These are phyloP conservation scores for Drosophila sordidula DNA, from an alignment of 2,888 invertebrate species.

Conservation along the genomic window DNA sequence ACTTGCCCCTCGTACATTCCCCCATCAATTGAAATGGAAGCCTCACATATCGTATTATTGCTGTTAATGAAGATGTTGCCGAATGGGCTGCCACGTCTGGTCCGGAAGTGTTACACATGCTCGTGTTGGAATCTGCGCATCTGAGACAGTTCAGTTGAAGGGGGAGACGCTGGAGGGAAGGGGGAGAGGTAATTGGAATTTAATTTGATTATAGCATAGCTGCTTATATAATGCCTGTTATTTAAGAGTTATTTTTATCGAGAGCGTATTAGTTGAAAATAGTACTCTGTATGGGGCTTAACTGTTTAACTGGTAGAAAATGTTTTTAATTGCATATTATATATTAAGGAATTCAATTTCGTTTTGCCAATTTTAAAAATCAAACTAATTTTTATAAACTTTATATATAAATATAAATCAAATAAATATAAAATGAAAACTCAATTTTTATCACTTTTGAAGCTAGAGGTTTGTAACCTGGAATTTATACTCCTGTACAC, in stretches of 20 bases:
- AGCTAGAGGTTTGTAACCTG: too few relatives aligned
- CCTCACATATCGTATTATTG: slow-evolving; percentile 57
- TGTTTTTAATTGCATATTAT: too few relatives aligned
- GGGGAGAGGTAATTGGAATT: slow-evolving; percentile 50
- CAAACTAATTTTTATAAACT: too few relatives aligned
- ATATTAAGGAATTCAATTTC: too few relatives aligned
- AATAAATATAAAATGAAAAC: too few relatives aligned
- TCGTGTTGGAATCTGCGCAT: slow-evolving; percentile 44
- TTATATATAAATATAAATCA: too few relatives aligned
- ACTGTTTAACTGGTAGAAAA: too few relatives aligned
- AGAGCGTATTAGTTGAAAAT: not conserved
- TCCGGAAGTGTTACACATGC: slow-evolving; percentile 74
- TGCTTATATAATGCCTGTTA: slow-evolving; percentile 52
- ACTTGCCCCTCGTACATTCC: not conserved
- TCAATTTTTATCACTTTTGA: too few relatives aligned
- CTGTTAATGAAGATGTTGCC: slow-evolving; percentile 75
- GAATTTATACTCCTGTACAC: too few relatives aligned
- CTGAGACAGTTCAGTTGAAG: slow-evolving; percentile 16
- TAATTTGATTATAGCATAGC: slow-evolving; percentile 65
- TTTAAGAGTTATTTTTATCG: slow-evolving; percentile 29
- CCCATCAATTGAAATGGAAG: slow-evolving; percentile 37
- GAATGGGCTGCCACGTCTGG: slow-evolving; percentile 41
- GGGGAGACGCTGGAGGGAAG: not conserved
- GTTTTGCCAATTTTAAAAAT: too few relatives aligned
- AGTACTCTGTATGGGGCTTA: not conserved